These are phyloP conservation scores for Eristalis tenax DNA, from an alignment of 2,888 invertebrate species.

Conservation along the genomic window DNA sequence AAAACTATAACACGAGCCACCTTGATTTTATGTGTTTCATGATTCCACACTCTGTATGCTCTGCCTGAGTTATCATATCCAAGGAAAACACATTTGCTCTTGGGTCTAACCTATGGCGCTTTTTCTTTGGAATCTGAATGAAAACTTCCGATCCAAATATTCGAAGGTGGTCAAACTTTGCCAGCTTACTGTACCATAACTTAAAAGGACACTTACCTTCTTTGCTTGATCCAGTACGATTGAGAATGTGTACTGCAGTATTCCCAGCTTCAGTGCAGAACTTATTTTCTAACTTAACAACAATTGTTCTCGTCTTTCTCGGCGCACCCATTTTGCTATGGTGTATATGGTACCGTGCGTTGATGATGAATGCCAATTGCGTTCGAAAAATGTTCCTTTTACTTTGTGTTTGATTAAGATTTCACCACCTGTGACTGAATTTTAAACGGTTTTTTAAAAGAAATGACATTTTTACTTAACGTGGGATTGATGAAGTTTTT, in stretches of 20 bases:
- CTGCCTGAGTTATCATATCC: no score
- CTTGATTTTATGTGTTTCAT: neutral
- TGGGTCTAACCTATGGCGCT: constrained; percentile 74
- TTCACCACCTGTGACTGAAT: neutral
- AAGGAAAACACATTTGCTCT: constrained; percentile 72
- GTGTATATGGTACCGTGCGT: neutral
- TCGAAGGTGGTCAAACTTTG: neutral
- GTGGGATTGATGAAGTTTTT: neutral
- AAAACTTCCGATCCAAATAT: constrained; percentile 2
- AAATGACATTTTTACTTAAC: neutral
- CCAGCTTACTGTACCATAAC: neutral
- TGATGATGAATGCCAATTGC: no score
- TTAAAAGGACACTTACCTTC: constrained; percentile 1
- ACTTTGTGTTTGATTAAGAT: neutral
- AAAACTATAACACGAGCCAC: constrained; percentile 9
- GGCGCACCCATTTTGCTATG: neutral
- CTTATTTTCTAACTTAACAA: neutral
- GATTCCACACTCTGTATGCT: no score
- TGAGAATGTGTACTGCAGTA: neutral
- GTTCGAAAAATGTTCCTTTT: neutral
- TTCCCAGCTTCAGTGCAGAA: constrained; percentile 6
- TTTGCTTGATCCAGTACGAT: neutral
- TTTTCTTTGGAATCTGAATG: constrained; percentile 7
- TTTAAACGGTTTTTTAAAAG: neutral
- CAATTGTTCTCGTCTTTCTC: neutral